phyloP scores from a whole-genome alignment of 2,113 vertebrate genomes.

The Sakesphorus luctuosus region DNA sequence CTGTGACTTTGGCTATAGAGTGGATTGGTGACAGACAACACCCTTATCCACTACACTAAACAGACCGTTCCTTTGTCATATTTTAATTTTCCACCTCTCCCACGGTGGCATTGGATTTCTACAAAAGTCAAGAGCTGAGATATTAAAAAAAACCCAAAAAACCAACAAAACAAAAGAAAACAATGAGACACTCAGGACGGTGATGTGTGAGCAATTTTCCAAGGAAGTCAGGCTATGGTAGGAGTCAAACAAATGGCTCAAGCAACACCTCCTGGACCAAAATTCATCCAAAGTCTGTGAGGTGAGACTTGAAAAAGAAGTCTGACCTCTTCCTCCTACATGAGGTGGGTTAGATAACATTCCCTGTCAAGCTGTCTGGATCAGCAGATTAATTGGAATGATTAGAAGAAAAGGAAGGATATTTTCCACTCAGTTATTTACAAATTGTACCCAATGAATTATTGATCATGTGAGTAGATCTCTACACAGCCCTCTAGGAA shows the following conservation, averaged over 20 bases:
- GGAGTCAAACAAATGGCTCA: background rate
- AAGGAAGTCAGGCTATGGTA: background rate
- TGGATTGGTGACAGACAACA: background rate
- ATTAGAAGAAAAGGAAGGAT: slow-evolving; percentile 48
- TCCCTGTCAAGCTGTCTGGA: background rate
- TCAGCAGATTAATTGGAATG: slow-evolving; percentile 43
- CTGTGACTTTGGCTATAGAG: background rate
- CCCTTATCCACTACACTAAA: background rate
- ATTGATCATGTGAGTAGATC: background rate
- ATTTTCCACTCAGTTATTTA: slow-evolving; percentile 50
- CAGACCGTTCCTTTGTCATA: background rate
- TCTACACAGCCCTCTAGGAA: background rate
- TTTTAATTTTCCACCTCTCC: background rate
- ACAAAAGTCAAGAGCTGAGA: background rate
- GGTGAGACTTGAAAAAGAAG: background rate
- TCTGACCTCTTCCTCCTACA: background rate
- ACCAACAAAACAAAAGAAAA: too few species aligned
- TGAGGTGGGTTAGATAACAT: background rate
- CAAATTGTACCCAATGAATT: slow-evolving; percentile 46
- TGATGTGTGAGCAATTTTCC: background rate
- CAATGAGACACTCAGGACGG: background rate
- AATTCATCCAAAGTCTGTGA: background rate
- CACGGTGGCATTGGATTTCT: background rate
- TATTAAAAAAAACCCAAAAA: too few species aligned
- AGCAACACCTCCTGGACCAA: background rate